These are phyloP conservation scores for Actenoides hombroni DNA, from an alignment of 2,113 vertebrate genomes.

Conservation along the genomic window DNA sequence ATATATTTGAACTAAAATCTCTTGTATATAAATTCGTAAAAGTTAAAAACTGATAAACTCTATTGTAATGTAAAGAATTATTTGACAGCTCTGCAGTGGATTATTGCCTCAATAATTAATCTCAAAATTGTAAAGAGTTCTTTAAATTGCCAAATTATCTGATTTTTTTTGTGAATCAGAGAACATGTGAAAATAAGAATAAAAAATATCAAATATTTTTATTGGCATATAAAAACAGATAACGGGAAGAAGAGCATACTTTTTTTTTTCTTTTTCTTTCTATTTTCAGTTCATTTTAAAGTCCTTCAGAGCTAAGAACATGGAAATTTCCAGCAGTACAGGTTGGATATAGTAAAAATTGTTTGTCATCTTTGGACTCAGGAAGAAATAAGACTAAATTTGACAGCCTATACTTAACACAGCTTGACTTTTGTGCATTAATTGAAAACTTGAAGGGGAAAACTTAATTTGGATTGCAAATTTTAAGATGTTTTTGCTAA, in stretches of 20 bases:
- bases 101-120: background rate
- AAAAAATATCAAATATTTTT: background rate
- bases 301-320: background rate
- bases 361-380: background rate
- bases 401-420: background rate
- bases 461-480: background rate
- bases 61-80: background rate
- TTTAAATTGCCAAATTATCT: background rate
- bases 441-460: background rate
- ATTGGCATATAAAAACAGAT: background rate
- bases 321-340: background rate
- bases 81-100: background rate
- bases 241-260: background rate
- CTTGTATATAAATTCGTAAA: background rate
- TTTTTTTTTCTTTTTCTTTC: background rate
- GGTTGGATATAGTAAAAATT: background rate
- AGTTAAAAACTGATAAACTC: background rate
- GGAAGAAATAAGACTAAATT: background rate
- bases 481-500: background rate
- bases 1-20: background rate
- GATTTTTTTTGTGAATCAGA: background rate
- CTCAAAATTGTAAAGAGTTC: background rate
- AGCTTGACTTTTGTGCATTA: background rate
- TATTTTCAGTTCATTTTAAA: background rate
- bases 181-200: background rate